These are phyloP conservation scores for Linurgus olivaceus DNA, from an alignment of 2,797 vertebrate species.

Conservation along the genomic window DNA sequence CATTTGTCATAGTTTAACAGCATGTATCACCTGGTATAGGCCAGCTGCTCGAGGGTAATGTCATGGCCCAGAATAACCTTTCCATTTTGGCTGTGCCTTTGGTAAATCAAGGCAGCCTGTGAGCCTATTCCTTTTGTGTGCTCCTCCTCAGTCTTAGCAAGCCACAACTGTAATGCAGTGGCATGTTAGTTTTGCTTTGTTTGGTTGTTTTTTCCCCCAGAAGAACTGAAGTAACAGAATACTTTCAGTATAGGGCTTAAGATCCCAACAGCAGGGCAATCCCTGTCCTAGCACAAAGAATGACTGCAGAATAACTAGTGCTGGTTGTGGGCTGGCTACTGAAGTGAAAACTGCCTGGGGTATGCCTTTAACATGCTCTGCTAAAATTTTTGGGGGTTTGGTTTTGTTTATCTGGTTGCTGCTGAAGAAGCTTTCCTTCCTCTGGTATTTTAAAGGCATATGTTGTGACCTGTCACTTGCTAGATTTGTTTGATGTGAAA, in stretches of 20 bases:
- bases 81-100: not conserved
- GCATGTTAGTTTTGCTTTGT: not conserved
- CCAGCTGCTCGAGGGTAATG: not conserved
- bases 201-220: not conserved
- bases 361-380: fast-evolving
- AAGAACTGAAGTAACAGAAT: not conserved
- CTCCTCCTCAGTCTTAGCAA: not conserved
- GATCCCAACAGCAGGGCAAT: not conserved
- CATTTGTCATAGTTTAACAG: not conserved
- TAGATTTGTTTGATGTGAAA: constrained; percentile 22
- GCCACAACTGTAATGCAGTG: not conserved
- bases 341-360: not conserved
- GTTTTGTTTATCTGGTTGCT: not conserved
- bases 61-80: not conserved
- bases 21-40: fast-evolving
- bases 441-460: not conserved
- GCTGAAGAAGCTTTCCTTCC: constrained; percentile 27
- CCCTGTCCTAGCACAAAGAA: not conserved
- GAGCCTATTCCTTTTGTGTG: not conserved
- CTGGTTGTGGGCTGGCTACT: not conserved
- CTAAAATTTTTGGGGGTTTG: not conserved
- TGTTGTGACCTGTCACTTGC: constrained; percentile 6
- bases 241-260: not conserved
- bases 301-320: not conserved
- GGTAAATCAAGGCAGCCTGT: not conserved